These are phyloP conservation scores for Augochlorella aurata DNA, from an alignment of 2,888 invertebrate species.

Conservation along the genomic window DNA sequence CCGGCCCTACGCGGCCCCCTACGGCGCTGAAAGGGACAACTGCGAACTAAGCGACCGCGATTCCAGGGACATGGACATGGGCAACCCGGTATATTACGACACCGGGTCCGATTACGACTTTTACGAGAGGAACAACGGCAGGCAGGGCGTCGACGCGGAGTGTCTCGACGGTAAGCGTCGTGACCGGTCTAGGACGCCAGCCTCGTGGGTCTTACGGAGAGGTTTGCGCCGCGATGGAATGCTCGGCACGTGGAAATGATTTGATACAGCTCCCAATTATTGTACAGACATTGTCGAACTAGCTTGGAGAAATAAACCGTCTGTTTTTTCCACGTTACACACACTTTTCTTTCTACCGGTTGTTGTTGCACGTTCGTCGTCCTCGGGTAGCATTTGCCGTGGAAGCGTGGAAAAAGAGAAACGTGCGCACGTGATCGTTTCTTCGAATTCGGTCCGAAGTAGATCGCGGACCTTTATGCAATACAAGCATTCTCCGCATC, in stretches of 20 bases:
- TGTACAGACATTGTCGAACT: conserved; percentile 48
- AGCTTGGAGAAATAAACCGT: conserved; percentile 48
- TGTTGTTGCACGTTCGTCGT: not conserved
- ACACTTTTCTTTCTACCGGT: conserved; percentile 31
- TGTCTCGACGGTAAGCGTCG: conserved; percentile 90
- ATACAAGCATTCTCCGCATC: too few species aligned
- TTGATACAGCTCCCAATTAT: conserved; percentile 29
- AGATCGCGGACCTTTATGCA: too few species aligned
- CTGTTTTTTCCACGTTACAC: conserved; percentile 34
- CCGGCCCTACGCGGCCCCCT: conserved; percentile 86
- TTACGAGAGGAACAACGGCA: conserved; percentile 90
- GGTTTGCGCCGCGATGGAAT: conserved; percentile 19
- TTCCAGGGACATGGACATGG: conserved; percentile 91
- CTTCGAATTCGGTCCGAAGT: too few species aligned
- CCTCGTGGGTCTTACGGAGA: conserved; percentile 32
- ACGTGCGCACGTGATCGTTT: too few species aligned
- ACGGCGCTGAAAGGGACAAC: conserved; percentile 88
- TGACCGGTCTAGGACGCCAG: conserved; percentile 44
- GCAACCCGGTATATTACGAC: conserved; percentile 93
- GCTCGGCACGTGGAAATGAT: conserved; percentile 23
- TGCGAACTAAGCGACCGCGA: conserved; percentile 95
- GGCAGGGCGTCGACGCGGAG: conserved; percentile 88
- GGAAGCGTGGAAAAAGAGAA: too few species aligned
- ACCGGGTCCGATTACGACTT: conserved; percentile 92
- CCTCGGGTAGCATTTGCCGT: too few species aligned